Conservation (phyloP, 37 sponge, comb jelly and placozoan species). For the Aplysina aerophoba region DNA sequence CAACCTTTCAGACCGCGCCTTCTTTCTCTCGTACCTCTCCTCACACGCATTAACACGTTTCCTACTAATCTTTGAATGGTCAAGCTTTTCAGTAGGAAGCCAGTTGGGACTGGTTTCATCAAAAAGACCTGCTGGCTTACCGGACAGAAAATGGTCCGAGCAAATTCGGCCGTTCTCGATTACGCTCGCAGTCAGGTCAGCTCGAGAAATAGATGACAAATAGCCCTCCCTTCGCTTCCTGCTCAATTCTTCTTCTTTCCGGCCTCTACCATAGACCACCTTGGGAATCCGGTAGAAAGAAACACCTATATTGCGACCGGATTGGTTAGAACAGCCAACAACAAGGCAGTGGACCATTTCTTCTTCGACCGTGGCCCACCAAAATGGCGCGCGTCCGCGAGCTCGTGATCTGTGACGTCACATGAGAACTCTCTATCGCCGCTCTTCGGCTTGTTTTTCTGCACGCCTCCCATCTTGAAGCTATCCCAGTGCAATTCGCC, state of each 20-base stretch:
- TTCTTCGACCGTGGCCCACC: too few relatives aligned
- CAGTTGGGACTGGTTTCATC: slow-evolving; percentile 36
- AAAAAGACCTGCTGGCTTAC: slow-evolving; percentile 40
- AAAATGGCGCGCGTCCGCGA: too few relatives aligned
- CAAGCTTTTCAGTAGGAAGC: slow-evolving; percentile 42
- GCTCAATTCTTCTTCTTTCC: slow-evolving; percentile 23
- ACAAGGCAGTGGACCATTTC: slow-evolving; percentile 18
- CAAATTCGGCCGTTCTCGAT: slow-evolving; percentile 35
- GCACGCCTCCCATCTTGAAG: too few relatives aligned
- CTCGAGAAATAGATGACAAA: slow-evolving; percentile 36
- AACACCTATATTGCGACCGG: slow-evolving; percentile 33
- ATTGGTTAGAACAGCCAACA: slow-evolving; percentile 29
- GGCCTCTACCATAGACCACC: not conserved
- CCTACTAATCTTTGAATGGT: slow-evolving; percentile 23
- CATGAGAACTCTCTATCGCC: too few relatives aligned
- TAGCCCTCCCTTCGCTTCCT: slow-evolving; percentile 35
- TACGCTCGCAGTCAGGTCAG: slow-evolving; percentile 16
- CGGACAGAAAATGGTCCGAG: slow-evolving; percentile 41
- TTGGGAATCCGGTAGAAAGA: slow-evolving; percentile 35
- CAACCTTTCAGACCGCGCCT: not conserved
- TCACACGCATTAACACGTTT: not conserved
- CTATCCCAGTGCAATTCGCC: too few relatives aligned
- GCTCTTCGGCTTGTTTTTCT: too few relatives aligned
- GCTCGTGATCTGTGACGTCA: too few relatives aligned
- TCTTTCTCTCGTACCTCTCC: not conserved